Conservation (phyloP, 2,888 invertebrate genomes). For the Vesta saturnalis region DNA sequence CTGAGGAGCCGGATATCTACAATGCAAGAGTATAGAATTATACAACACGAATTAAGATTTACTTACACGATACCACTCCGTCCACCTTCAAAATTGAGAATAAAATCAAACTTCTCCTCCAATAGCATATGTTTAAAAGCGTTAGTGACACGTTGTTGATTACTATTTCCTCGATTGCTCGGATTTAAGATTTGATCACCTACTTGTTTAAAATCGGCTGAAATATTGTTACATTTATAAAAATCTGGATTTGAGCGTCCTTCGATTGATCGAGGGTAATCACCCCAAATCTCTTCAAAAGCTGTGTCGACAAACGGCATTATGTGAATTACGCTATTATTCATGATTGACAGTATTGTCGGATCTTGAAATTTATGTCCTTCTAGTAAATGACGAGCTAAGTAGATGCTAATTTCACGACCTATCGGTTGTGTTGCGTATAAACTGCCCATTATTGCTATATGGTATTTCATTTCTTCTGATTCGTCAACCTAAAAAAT, state of each 20-base stretch:
- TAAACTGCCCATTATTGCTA: conserved; percentile 85
- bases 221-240: conserved; percentile 58
- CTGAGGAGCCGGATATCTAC: conserved; percentile 49
- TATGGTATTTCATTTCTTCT: conserved; percentile 84
- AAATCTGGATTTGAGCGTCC: conserved; percentile 48
- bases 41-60: neutral
- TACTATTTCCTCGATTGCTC: conserved; percentile 58
- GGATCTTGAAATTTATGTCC: conserved; percentile 78
- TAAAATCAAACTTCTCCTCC: conserved; percentile 74
- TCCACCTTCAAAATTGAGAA: conserved; percentile 80
- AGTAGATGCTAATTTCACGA: conserved; percentile 82
- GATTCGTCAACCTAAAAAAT: conserved; percentile 74
- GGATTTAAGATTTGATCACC: conserved; percentile 71
- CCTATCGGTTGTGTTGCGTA: conserved; percentile 85
- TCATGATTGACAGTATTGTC: conserved; percentile 70
- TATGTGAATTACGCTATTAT: conserved; percentile 81
- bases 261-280: conserved; percentile 58
- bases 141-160: conserved; percentile 63
- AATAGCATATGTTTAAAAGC: conserved; percentile 74
- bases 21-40: neutral
- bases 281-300: conserved; percentile 63
- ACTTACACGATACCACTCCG: conserved; percentile 69
- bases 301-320: conserved; percentile 75
- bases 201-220: conserved; percentile 67
- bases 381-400: conserved; percentile 82